phyloP scores from a whole-genome alignment of 2,113 vertebrate species.

The Dasypus novemcinctus region DNA sequence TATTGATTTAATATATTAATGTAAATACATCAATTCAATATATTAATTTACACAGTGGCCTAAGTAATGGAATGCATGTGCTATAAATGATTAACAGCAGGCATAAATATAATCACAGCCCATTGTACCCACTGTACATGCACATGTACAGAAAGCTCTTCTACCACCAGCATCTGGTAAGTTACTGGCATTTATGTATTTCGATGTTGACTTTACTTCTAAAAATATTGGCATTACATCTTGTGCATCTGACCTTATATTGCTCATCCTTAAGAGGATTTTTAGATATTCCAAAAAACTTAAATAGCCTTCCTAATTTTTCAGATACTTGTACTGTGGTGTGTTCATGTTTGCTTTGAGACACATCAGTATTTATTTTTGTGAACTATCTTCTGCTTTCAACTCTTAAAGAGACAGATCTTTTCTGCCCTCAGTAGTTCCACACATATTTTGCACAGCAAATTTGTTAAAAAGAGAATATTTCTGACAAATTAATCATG shows the following conservation, averaged over 20 bases:
- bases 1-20: no score
- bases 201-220: neutral
- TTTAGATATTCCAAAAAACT: neutral
- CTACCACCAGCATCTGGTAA: fast-evolving
- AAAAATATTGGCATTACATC: neutral
- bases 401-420: no score
- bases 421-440: no score
- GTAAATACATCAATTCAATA: no score
- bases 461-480: neutral
- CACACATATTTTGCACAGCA: neutral
- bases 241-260: neutral
- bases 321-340: neutral
- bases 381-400: neutral
- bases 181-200: fast-evolving
- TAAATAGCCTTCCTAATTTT: neutral
- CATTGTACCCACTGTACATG: fast-evolving
- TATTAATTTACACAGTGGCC: neutral
- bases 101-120: fast-evolving
- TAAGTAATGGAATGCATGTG: neutral
- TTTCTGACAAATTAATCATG: neutral
- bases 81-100: no score
- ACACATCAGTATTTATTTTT: neutral
- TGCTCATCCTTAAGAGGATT: neutral
- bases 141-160: fast-evolving
- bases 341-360: neutral